Conservation (phyloP, 2,888 invertebrate species). For the Metellina segmentata region DNA sequence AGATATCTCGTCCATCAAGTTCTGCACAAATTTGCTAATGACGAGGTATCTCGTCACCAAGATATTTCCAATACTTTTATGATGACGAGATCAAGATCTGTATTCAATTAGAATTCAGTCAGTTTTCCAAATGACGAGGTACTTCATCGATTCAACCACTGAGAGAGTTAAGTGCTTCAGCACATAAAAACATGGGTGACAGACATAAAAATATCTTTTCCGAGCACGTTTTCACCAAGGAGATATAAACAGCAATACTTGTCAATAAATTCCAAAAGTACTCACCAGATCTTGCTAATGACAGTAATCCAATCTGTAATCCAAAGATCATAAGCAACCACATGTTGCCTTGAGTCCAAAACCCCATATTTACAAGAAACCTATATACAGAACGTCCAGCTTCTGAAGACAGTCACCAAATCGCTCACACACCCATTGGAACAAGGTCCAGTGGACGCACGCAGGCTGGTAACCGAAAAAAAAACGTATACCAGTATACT, state of each 20-base stretch:
- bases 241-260: too few relatives aligned
- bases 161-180: background rate
- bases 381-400: slow-evolving; percentile 60
- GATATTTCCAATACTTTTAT: too few relatives aligned
- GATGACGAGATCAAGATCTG: too few relatives aligned
- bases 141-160: too few relatives aligned
- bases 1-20: too few relatives aligned
- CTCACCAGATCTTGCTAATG: slow-evolving; percentile 46
- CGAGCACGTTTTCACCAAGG: too few relatives aligned
- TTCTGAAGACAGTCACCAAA: slow-evolving; percentile 36
- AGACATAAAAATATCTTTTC: background rate
- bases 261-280: background rate
- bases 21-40: too few relatives aligned
- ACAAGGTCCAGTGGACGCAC: slow-evolving; percentile 38
- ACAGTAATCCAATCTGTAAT: slow-evolving; percentile 69
- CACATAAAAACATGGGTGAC: background rate
- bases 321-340: slow-evolving; percentile 62
- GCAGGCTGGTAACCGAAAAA: slow-evolving; percentile 22
- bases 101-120: too few relatives aligned
- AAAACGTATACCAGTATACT: slow-evolving; percentile 29
- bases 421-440: slow-evolving; percentile 66
- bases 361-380: slow-evolving; percentile 71
- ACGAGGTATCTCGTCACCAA: too few relatives aligned
- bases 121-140: too few relatives aligned
- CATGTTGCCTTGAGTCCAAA: slow-evolving; percentile 54